Percentiles rank a stretch among this genome's conserved stretches.
phyloP scores from a whole-genome alignment of 1,140 invertebrate species.

The Holcopasites calliopsidis region DNA sequence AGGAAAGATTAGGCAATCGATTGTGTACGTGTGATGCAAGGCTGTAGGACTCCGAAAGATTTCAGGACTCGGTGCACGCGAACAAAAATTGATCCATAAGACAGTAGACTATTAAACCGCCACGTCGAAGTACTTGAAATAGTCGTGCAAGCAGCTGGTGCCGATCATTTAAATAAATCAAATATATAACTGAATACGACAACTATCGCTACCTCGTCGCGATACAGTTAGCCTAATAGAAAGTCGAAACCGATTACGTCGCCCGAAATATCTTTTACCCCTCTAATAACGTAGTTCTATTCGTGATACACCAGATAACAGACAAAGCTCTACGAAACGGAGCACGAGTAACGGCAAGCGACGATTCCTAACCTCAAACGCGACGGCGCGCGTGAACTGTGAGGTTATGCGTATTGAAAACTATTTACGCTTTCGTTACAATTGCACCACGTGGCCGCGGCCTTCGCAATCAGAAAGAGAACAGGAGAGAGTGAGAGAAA shows the following conservation, averaged over 20 bases:
- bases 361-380: too few relatives aligned
- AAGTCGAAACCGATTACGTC: neutral
- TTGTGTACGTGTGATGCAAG: neutral
- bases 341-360: too few relatives aligned
- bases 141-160: neutral
- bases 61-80: too few relatives aligned
- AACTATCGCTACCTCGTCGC: neutral
- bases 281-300: neutral
- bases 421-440: neutral
- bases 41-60: too few relatives aligned
- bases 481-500: neutral
- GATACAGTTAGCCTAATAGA: neutral
- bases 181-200: neutral
- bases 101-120: too few relatives aligned
- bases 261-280: neutral
- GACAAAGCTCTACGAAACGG: neutral
- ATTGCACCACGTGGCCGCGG: conserved; percentile 20
- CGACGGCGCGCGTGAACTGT: neutral
- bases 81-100: too few relatives aligned
- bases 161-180: neutral
- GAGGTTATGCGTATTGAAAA: conserved; percentile 33
- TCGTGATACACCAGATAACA: neutral
- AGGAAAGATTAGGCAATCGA: neutral
- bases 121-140: neutral
- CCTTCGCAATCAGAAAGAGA: neutral